Evolutionary conservation across 2,888 invertebrate genomes (phyloP).

Genomic region (Agrochola lota): DNA sequence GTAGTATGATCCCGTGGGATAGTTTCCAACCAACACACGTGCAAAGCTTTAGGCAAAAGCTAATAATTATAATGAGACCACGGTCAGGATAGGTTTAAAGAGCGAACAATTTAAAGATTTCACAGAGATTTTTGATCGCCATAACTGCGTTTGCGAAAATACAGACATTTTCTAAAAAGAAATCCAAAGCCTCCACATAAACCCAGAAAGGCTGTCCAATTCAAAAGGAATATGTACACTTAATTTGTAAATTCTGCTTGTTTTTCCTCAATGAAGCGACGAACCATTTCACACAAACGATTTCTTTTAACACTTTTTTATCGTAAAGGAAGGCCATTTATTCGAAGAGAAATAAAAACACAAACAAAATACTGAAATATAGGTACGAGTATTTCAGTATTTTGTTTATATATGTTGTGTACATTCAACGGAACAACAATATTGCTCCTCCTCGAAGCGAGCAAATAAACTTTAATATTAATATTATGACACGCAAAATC

Average conservation of each 20-base stretch:
- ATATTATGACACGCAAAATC: slow-evolving; percentile 8
- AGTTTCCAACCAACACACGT: not conserved
- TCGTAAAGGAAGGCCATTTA: not conserved
- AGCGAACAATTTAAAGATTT: too few relatives aligned
- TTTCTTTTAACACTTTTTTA: slow-evolving; percentile 15
- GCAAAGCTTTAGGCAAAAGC: too few relatives aligned
- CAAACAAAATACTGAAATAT: not conserved
- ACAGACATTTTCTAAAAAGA: not conserved
- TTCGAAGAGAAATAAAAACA: not conserved
- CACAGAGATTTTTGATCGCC: too few relatives aligned
- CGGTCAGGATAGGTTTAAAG: too few relatives aligned
- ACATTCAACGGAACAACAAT: slow-evolving; percentile 2
- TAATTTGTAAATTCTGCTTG: not conserved
- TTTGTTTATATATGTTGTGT: too few relatives aligned
- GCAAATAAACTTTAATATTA: slow-evolving; percentile 39
- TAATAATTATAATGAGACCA: not conserved
- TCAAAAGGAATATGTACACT: slow-evolving; percentile 28
- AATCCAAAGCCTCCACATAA: not conserved
- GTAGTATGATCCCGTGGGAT: too few relatives aligned
- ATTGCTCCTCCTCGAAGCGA: slow-evolving; percentile 1
- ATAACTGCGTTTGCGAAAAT: too few relatives aligned
- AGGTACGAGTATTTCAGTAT: too few relatives aligned
- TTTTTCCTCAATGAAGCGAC: slow-evolving; percentile 23
- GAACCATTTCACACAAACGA: slow-evolving; percentile 17
- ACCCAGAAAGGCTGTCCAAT: slow-evolving; percentile 8